Base-by-base conservation (phyloP, 2,113 vertebrate species). In the Anguilla japonica region DNA sequence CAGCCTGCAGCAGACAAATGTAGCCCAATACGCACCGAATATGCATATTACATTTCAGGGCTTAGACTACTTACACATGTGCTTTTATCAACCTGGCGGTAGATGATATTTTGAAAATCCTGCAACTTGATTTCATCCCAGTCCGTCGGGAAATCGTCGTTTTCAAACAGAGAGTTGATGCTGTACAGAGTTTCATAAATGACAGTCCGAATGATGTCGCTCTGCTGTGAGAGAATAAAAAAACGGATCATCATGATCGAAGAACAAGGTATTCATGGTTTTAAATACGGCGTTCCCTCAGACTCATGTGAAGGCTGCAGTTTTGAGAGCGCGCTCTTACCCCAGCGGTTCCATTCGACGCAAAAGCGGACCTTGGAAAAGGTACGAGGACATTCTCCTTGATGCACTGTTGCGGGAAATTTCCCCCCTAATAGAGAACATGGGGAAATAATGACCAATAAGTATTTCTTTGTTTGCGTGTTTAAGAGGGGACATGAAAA, bases 341-440 rank as follows among this genome's bases (percentile, higher is more conserved):
- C 40, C 79, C 34, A 56, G 40, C 2, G 26, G 8, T 56, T 39
- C n/a, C 81, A 53, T n/a, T 50, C 1, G 81, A 50, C 41, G 22
- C 29, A 18, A 41, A 67, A 71, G 67, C 40, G 57, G 80, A 79
- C 40, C 3, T 75, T 16, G 84, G 83, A 46, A 87, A 89, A 41
- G 53, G 5, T 18, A 87, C 79, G 46, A 34, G 2, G 6, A 67
- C 8, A 18, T 67, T 82, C 43, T 89, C 83, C 16, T 56, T 16
- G n/a, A 87, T 67, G 60, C 89, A 90, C 53, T 87, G 83, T 3
- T 20, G 20, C 14, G 89, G 89, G 13, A 90, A 88, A 18, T 85
- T 60, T 9, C 81, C 83, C 89, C 81, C 83, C 89, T 88, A 2
- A n/a, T 60, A 60, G 2, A 0, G 78, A 53, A 83, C 11, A 9